Evolutionary conservation across 1,140 invertebrate genomes (phyloP).

Genomic region (Drosophila baimaii): DNA sequence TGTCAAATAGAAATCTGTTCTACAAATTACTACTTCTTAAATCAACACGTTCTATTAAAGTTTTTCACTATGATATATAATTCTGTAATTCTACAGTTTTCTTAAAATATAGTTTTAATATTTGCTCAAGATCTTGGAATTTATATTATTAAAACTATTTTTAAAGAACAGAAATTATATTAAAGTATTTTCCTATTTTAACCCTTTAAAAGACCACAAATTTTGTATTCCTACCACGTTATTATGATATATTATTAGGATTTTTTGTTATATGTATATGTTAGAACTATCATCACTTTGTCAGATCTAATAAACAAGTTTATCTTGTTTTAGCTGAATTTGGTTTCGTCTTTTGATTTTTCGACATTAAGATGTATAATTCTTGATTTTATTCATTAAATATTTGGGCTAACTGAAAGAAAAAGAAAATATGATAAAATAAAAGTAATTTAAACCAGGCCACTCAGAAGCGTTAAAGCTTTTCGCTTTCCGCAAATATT

Average conservation of each 20-base stretch:
- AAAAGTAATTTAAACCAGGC: conserved; percentile 40
- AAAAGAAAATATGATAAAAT: conserved; percentile 8
- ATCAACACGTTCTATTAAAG: background rate
- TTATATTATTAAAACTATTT: too few species aligned
- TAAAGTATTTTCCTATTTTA: too few species aligned
- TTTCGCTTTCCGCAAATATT: conserved; percentile 33
- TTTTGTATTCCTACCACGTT: too few species aligned
- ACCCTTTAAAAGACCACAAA: too few species aligned
- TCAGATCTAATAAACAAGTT: background rate
- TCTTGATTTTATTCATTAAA: conserved; percentile 5
- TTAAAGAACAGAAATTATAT: too few species aligned
- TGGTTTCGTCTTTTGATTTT: background rate
- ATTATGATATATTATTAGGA: too few species aligned
- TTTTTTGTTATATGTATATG: background rate
- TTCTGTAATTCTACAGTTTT: too few species aligned
- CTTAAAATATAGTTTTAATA: too few species aligned
- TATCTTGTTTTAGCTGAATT: background rate
- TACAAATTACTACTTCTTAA: background rate
- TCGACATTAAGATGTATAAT: conserved; percentile 1
- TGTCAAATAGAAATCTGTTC: background rate
- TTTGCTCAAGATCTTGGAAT: background rate
- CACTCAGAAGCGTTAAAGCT: conserved; percentile 30
- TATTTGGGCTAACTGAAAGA: conserved; percentile 7
- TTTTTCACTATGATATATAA: too few species aligned
- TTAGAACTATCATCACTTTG: background rate